Evolutionary conservation across 92 coral and sea anemone species (phyloP), one percentile per base, ranked within the genome.

Genomic region (Phenganax subtilis): DNA sequence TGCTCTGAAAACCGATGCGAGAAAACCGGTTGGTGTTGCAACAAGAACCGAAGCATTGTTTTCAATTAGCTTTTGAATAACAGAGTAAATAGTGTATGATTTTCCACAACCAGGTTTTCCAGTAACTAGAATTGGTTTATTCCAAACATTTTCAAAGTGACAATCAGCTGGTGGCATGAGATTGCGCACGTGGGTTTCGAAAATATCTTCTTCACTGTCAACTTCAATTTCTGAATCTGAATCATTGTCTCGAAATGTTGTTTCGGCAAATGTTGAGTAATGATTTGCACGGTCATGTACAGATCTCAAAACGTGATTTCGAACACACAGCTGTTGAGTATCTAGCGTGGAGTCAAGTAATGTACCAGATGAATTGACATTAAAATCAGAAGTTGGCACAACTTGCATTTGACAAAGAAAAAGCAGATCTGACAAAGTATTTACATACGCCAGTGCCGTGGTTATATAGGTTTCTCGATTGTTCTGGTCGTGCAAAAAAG

Each of bases 91-190:
- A 0, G 27, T 20, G 27, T 64, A 64, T 9, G 70, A 64, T 64
- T 64, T 64, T 12, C 70, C 70, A 64, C 70, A 64, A 64, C 70
- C 70, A 64, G 70, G 27, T 9, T 64, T 25, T 1, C 70, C 70
- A 25, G 70, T 64, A 64, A 64, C 30, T 12, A 17, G 27, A 4
- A 37, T 37, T 1, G 47, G 47, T 37, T 37, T 37, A 1, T 37
- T 37, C 47, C 47, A 37, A 37, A 37, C 47, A 37, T 37, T 37
- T 37, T 37, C 47, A 37, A 37, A 37, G 4, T 37, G 47, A 1
- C 1, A 37, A 1, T 37, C 2, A 37, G 2, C 47, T 37, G 47
- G 4, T 37, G 47, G 47, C 47, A 37, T 37, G 4, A 4, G 4
- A 37, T 37, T 4, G 4, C 2, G 4, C 1, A 37, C 4, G 47